These are phyloP conservation scores for Metopia argyrocephala DNA, from an alignment of 2,888 invertebrate species.

Conservation along the genomic window DNA sequence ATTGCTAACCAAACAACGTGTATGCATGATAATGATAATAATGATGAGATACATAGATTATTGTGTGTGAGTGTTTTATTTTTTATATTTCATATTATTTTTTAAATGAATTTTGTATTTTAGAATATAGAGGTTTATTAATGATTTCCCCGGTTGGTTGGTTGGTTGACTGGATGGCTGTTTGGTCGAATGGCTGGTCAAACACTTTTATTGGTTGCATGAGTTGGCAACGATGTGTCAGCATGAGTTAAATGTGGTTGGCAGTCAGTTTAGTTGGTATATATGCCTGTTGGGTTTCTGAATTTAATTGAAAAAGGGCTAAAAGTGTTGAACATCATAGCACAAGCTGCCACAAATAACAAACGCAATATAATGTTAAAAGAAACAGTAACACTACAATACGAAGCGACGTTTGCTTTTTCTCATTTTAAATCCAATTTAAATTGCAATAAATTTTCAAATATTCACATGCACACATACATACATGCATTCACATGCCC, in stretches of 20 bases:
- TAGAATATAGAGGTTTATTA: constrained; percentile 18
- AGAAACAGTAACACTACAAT: constrained; percentile 48
- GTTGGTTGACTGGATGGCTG: constrained; percentile 2
- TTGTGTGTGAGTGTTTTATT: too few relatives aligned
- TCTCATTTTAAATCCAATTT: constrained; percentile 65
- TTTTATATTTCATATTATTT: too few relatives aligned
- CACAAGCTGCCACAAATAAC: constrained; percentile 56
- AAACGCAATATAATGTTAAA: constrained; percentile 46
- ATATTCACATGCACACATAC: constrained; percentile 39
- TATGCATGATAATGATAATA: constrained; percentile 2
- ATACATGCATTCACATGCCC: too few relatives aligned
- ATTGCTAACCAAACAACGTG: too few relatives aligned
- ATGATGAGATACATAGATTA: constrained; percentile 21
- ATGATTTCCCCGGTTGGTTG: constrained; percentile 35
- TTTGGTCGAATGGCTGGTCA: constrained; percentile 39
- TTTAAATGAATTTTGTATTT: constrained; percentile 15
- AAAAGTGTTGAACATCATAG: constrained; percentile 58
- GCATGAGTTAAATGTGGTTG: constrained; percentile 63
- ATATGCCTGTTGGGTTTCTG: constrained; percentile 61
- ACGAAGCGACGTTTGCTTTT: constrained; percentile 60
- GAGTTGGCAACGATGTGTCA: constrained; percentile 63
- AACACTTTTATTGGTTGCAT: constrained; percentile 57
- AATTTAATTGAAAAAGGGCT: constrained; percentile 64
- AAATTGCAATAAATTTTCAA: constrained; percentile 62
- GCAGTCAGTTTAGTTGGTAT: constrained; percentile 54